Evolutionary conservation across 2,113 vertebrate species (phyloP), one percentile per base, ranked within the genome.

Genomic region (Merops nubicus): DNA sequence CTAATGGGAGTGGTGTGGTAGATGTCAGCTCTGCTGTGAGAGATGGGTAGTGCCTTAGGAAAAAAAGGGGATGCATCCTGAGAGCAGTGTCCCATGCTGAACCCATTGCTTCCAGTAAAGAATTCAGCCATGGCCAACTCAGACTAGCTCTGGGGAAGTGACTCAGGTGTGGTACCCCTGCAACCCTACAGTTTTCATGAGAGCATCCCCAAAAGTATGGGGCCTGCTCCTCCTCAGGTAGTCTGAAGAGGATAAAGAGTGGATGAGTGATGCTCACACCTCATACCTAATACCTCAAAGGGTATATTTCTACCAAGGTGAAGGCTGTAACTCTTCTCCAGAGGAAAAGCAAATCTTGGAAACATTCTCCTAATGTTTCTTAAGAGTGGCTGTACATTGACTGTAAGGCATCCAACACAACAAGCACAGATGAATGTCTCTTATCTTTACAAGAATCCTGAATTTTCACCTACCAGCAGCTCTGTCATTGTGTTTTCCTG

Each of bases 391-490:
- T 92, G 33, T 64, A 21, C 28, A 9, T 78, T 76, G 64, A 82
- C 22, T 31, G 15, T 62, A 26, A 57, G 67, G 40, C 60, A 29
- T 13, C 56, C 56, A 72, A n/a, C 33, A 47, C 31, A 68, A 19
- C 0, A 1, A 53, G 12, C n/a, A 36, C 3, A 17, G 82, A 53
- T 51, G 3, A 65, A 36, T 1, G 1, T 84, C 56, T 84, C 26
- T 51, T 16, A 50, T 67, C 17, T 84, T 64, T 59, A 56, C 34
- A 63, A 51, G n/a, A 88, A 85, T 15, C 40, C 34, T 67, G 36
- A 67, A 62, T 72, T 40, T 77, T 21, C 43, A 68, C n/a, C 70
- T 64, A 48, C 45, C 14, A 42, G 10, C 28, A 64, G 15, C 54
- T 75, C n/a, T 64, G 5, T 48, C n/a, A 45, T 26, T 65, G 36